Evolutionary conservation across 1,140 invertebrate species (phyloP).

Genomic region (Gryon sp.): DNA sequence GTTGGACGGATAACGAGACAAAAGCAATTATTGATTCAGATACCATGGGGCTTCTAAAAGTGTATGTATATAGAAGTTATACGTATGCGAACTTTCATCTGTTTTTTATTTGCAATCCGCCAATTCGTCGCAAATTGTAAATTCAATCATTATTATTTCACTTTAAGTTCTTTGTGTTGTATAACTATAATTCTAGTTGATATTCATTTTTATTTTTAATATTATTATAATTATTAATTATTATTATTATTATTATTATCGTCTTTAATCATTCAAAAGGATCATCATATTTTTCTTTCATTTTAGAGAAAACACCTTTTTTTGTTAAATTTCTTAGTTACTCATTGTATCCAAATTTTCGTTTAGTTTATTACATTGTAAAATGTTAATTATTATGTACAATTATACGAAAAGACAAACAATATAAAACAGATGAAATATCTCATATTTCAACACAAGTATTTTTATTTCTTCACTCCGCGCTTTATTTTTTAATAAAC

Average conservation of each 20-base stretch:
- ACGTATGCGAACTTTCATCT: constrained; percentile 52
- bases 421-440: constrained; percentile 55
- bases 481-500: not conserved
- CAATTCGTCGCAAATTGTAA: not conserved
- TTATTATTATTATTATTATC: not conserved
- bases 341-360: constrained; percentile 29
- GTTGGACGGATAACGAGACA: no score
- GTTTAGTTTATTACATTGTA: constrained; percentile 53
- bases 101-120: constrained; percentile 36
- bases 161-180: constrained; percentile 43
- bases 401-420: constrained; percentile 46
- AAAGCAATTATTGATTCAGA: constrained; percentile 3
- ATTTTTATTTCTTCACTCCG: constrained; percentile 30
- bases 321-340: constrained; percentile 11
- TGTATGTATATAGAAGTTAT: constrained; percentile 47
- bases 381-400: constrained; percentile 45
- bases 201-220: not conserved
- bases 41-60: constrained; percentile 75
- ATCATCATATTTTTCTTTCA: constrained; percentile 30
- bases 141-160: constrained; percentile 13
- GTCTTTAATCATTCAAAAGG: no score
- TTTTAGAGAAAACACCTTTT: constrained; percentile 19
- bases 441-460: constrained; percentile 32
- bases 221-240: no score
- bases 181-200: no score